A percentile compares a stretch with the other conserved stretches of the same genome.
Evolutionary conservation across 2,797 vertebrate species (phyloP).

Genomic region (Urocyon cinereoargenteus): DNA sequence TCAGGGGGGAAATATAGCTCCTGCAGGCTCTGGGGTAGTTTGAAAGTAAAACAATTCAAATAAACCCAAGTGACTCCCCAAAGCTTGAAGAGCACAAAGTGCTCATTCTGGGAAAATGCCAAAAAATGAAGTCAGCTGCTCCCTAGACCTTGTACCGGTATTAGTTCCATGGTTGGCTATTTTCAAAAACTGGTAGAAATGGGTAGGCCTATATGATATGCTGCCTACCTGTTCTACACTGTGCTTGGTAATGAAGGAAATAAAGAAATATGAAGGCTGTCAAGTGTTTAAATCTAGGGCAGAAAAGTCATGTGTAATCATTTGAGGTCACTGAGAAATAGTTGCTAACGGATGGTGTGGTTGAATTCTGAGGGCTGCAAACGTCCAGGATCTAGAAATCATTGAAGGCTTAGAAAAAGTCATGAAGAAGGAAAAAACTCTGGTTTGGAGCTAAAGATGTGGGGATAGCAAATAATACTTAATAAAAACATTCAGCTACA

Average conservation of each 20-base stretch:
- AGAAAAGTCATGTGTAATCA: background rate
- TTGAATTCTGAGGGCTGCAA: background rate
- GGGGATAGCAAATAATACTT: background rate
- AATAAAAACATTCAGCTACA: background rate
- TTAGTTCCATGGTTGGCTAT: background rate
- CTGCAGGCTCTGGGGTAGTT: background rate
- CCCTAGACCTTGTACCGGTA: background rate
- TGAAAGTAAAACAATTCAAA: slow-evolving; percentile 4
- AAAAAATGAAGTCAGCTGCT: background rate
- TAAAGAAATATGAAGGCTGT: background rate
- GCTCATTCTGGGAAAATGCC: background rate
- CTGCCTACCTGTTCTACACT: background rate
- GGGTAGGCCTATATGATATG: rapidly evolving
- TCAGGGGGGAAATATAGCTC: background rate
- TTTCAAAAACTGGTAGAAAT: background rate
- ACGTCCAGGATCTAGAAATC: background rate
- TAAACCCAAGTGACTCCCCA: background rate
- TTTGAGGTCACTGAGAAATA: background rate
- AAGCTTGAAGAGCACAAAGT: background rate
- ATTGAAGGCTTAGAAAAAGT: background rate
- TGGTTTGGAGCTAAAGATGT: background rate
- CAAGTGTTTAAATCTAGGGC: background rate
- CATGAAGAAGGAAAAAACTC: background rate
- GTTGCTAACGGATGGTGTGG: background rate
- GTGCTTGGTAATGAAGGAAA: background rate